phyloP scores from a whole-genome alignment of 2,888 invertebrate species.

The Sepioteuthis lessoniana region DNA sequence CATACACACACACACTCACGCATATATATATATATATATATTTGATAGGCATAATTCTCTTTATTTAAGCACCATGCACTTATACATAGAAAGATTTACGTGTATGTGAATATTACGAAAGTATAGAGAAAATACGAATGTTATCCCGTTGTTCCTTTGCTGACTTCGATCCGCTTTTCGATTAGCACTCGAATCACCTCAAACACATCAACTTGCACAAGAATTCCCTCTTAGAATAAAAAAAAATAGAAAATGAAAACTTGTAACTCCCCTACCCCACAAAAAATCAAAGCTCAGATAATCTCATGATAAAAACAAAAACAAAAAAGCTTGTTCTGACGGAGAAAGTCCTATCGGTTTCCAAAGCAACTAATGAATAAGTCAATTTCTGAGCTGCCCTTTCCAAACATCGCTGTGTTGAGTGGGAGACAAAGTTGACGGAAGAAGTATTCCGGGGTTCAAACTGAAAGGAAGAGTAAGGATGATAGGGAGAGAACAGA shows the following conservation, averaged over 20 bases:
- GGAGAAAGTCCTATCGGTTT: neutral
- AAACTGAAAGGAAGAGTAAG: neutral
- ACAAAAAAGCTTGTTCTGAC: no score
- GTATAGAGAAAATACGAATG: no score
- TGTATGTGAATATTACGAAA: neutral
- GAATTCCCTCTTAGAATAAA: neutral
- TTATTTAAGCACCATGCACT: no score
- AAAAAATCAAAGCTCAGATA: neutral
- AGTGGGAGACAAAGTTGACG: neutral
- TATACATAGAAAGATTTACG: neutral
- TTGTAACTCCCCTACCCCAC: neutral
- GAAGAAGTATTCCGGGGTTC: neutral
- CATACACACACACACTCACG: neutral
- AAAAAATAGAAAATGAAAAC: neutral
- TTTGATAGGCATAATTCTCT: no score
- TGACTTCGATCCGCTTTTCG: neutral
- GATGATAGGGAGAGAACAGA: no score
- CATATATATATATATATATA: neutral
- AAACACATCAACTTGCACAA: neutral
- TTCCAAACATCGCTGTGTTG: neutral
- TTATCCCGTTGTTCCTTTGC: neutral
- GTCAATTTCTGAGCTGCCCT: neutral
- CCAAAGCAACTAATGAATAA: conserved; percentile 33
- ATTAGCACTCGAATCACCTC: neutral
- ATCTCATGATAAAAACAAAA: neutral